Evolutionary conservation across 1,140 invertebrate species (phyloP).

Genomic region (Rhyzopertha dominica): DNA sequence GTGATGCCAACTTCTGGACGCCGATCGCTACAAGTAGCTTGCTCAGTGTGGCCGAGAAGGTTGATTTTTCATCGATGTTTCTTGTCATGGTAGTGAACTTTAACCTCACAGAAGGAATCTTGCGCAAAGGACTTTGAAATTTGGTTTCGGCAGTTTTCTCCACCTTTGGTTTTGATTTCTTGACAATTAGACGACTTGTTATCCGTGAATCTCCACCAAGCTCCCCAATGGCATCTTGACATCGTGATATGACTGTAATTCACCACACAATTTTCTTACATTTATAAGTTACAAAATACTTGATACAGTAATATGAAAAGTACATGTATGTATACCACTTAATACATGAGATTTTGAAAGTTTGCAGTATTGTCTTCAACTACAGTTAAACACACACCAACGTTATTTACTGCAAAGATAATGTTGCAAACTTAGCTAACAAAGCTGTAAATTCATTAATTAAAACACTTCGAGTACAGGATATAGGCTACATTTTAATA

Average conservation of each 20-base stretch:
- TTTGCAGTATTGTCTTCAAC: neutral
- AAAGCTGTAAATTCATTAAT: no score
- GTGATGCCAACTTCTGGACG: constrained; percentile 2
- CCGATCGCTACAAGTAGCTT: constrained; percentile 17
- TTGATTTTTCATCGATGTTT: constrained; percentile 10
- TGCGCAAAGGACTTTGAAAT: constrained; percentile 21
- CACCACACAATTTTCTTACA: constrained; percentile 5
- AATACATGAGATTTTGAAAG: neutral
- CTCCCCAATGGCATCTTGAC: constrained; percentile 29
- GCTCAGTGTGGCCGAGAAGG: constrained; percentile 6
- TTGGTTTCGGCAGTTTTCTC: constrained; percentile 16
- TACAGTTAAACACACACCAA: neutral
- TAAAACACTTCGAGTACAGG: no score
- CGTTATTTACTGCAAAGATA: no score
- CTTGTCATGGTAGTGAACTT: constrained; percentile 23
- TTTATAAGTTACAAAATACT: neutral
- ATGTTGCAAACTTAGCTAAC: no score
- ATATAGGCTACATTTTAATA: no score
- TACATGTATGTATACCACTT: neutral
- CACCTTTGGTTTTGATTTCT: constrained; percentile 6
- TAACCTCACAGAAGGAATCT: constrained; percentile 24
- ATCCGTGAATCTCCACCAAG: constrained; percentile 17
- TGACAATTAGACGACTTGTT: constrained; percentile 22
- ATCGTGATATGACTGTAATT: constrained; percentile 33
- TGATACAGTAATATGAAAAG: neutral